phyloP scores from a whole-genome alignment of 1,140 invertebrate genomes.

The Trachelipus rathkii region DNA sequence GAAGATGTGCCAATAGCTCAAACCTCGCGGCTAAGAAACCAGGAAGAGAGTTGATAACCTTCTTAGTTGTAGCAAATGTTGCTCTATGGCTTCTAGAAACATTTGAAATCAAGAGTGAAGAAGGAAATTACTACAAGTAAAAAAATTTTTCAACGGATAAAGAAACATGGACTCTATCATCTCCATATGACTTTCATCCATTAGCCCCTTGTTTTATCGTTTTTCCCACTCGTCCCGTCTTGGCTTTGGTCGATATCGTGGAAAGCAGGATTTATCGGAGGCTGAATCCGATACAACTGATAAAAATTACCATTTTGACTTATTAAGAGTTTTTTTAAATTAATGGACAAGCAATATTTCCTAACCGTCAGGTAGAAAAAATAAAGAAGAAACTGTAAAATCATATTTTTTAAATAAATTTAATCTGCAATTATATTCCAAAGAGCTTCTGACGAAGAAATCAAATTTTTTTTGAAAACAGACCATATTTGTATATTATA shows the following conservation, averaged over 20 bases:
- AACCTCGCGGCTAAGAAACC: conserved; percentile 64
- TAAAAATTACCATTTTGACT: neutral
- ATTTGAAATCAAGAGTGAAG: conserved; percentile 69
- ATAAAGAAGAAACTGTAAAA: no score
- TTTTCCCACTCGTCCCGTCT: conserved; percentile 82
- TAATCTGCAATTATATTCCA: no score
- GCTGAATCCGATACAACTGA: conserved; percentile 45
- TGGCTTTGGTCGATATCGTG: conserved; percentile 78
- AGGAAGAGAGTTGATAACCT: conserved; percentile 70
- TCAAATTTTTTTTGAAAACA: no score
- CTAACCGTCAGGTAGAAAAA: no score
- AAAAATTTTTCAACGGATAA: conserved; percentile 70
- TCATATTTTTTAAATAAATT: no score
- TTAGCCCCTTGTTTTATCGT: conserved; percentile 76
- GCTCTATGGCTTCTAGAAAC: conserved; percentile 74
- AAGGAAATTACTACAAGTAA: conserved; percentile 59
- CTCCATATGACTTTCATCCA: conserved; percentile 69
- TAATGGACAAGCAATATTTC: no score
- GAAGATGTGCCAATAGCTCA: conserved; percentile 64
- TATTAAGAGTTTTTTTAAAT: no score
- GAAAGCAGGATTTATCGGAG: conserved; percentile 73
- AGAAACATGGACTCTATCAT: conserved; percentile 66
- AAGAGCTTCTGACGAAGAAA: no score
- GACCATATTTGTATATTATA: no score
- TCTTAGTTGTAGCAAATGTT: conserved; percentile 73